Conservation (phyloP, 2,797 vertebrate species). For the Mus caroli region DNA sequence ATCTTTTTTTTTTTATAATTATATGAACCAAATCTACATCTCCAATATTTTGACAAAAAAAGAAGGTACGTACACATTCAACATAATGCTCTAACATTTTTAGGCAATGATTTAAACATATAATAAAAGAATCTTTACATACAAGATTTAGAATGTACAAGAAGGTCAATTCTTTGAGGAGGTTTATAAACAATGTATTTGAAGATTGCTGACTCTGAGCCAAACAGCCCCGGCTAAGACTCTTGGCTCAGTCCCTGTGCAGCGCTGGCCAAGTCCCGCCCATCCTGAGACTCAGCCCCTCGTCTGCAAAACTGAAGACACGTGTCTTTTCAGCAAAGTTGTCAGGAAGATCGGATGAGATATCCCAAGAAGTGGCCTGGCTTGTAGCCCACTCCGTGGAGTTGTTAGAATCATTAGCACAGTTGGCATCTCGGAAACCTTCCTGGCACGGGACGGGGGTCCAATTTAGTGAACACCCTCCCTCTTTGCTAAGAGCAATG, state of each 20-base stretch:
- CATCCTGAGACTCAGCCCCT: conserved; percentile 43
- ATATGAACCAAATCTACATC: neutral
- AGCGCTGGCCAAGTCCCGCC: neutral
- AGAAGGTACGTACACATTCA: neutral
- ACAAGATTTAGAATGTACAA: conserved; percentile 35
- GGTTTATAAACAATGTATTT: conserved; percentile 20
- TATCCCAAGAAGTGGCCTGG: conserved; percentile 57
- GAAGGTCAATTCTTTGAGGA: conserved; percentile 24
- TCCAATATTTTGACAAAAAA: conserved; percentile 32
- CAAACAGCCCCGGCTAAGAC: neutral
- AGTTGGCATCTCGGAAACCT: conserved; percentile 56
- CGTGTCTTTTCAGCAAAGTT: neutral
- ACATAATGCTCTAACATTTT: neutral
- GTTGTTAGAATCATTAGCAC: neutral
- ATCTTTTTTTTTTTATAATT: conserved; percentile 19
- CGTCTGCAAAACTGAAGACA: conserved; percentile 57
- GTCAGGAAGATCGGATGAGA: conserved; percentile 54
- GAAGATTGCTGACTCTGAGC: conserved; percentile 27
- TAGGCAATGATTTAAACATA: conserved; percentile 25
- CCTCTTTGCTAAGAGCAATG: neutral
- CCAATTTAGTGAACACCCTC: neutral
- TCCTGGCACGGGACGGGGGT: conserved; percentile 1
- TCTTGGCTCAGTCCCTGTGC: neutral
- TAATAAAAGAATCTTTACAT: conserved; percentile 50
- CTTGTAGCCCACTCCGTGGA: conserved; percentile 10